A percentile compares a stretch with the other conserved stretches of the same genome.
Evolutionary conservation across 1,140 invertebrate genomes (phyloP).

Genomic region (Scaptomyza hsui): DNA sequence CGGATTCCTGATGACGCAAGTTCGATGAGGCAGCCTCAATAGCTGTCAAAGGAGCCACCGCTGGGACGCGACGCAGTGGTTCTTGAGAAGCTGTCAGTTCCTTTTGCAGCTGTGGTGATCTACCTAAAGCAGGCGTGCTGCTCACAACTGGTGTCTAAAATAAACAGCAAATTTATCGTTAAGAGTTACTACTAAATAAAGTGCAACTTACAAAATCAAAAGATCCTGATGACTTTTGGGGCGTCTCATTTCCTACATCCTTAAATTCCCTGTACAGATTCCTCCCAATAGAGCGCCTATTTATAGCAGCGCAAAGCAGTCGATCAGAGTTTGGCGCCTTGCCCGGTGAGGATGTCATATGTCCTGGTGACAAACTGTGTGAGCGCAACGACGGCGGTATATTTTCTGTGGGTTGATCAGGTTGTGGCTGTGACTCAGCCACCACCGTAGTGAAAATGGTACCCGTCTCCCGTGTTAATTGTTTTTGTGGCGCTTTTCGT

Average conservation of each 20-base stretch:
- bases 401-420: background rate
- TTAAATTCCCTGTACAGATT: constrained; percentile 1
- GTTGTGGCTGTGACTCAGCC: background rate
- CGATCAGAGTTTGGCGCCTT: constrained; percentile 33
- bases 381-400: background rate
- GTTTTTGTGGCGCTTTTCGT: too few relatives aligned
- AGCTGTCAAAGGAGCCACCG: background rate
- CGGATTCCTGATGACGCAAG: too few relatives aligned
- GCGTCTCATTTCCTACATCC: background rate
- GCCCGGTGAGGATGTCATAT: background rate
- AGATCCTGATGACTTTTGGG: background rate
- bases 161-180: background rate
- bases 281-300: constrained; percentile 32
- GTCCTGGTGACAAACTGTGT: background rate
- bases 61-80: background rate
- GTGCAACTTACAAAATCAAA: constrained; percentile 43
- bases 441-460: too few relatives aligned
- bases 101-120: background rate
- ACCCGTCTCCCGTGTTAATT: too few relatives aligned
- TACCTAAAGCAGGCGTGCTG: constrained; percentile 41
- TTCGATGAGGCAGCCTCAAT: too few relatives aligned
- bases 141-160: constrained; percentile 37
- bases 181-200: background rate
- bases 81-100: background rate
- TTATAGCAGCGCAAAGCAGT: too few relatives aligned